phyloP scores from a whole-genome alignment of 1,140 invertebrate species.

The Cyclargus thomasi region DNA sequence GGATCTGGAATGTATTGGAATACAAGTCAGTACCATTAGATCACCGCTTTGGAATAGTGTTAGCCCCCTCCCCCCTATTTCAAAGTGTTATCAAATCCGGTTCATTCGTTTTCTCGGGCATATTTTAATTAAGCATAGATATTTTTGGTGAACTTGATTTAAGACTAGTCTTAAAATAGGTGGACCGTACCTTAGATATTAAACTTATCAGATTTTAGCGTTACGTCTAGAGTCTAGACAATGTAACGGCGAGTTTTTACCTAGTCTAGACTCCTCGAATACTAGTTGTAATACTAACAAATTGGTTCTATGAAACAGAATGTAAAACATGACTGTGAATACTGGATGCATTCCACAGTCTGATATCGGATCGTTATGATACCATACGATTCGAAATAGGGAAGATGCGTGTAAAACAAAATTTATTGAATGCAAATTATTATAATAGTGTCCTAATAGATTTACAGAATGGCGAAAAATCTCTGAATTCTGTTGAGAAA shows the following conservation, averaged over 20 bases:
- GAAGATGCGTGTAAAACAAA: too few species aligned
- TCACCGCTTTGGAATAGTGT: too few species aligned
- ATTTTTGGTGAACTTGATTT: not conserved
- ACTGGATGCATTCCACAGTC: slow-evolving; percentile 8
- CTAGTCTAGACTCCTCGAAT: slow-evolving; percentile 7
- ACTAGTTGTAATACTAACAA: slow-evolving; percentile 5
- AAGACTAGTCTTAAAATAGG: not conserved
- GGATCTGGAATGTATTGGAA: too few species aligned
- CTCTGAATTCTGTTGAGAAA: too few species aligned
- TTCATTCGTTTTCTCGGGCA: not conserved
- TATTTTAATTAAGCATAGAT: not conserved
- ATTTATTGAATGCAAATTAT: too few species aligned
- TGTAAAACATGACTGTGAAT: slow-evolving; percentile 10
- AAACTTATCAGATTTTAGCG: slow-evolving; percentile 14
- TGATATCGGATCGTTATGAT: slow-evolving; percentile 5
- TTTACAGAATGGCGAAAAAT: too few species aligned
- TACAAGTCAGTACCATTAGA: too few species aligned
- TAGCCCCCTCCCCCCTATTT: too few species aligned
- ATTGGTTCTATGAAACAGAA: slow-evolving; percentile 10
- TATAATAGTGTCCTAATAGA: too few species aligned
- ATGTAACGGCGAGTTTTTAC: slow-evolving; percentile 3
- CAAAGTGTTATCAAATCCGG: too few species aligned
- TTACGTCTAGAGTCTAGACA: not conserved
- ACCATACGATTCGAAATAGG: slow-evolving; percentile 5
- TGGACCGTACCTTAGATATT: not conserved